phyloP scores from a whole-genome alignment of 2,113 vertebrate genomes.

The Choloepus hoffmanni region DNA sequence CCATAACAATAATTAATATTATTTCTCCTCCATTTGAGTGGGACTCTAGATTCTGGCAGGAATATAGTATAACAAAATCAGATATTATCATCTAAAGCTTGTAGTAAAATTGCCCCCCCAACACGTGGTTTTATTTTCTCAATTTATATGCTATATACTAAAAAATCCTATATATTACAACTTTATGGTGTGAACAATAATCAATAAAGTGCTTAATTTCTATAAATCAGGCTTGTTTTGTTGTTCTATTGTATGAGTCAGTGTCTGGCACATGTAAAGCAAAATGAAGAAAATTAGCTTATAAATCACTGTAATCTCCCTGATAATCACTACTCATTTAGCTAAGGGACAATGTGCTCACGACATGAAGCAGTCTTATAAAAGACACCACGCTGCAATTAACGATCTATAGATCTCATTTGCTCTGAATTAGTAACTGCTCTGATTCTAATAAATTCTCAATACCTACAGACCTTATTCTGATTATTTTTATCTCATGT shows the following conservation, averaged over 20 bases:
- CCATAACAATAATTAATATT: conserved; percentile 54
- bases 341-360: conserved; percentile 77
- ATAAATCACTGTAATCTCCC: conserved; percentile 82
- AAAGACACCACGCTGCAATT: conserved; percentile 81
- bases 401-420: conserved; percentile 82
- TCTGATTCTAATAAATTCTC: conserved; percentile 79
- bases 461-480: conserved; percentile 79
- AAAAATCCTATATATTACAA: conserved; percentile 53
- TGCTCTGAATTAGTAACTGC: conserved; percentile 79
- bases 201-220: conserved; percentile 75
- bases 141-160: conserved; percentile 24
- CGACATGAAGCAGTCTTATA: conserved; percentile 78
- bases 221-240: conserved; percentile 74
- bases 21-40: conserved; percentile 51
- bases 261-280: conserved; percentile 77
- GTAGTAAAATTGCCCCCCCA: conserved; percentile 15
- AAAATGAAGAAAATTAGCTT: conserved; percentile 81
- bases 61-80: conserved; percentile 37
- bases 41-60: conserved; percentile 22
- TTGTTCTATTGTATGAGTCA: conserved; percentile 81
- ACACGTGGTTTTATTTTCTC: background rate
- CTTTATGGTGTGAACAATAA: conserved; percentile 71
- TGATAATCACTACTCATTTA: conserved; percentile 81
- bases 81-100: conserved; percentile 50
- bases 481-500: conserved; percentile 77